phyloP scores from a whole-genome alignment of 2,888 invertebrate species.

The Oscheius sp. region DNA sequence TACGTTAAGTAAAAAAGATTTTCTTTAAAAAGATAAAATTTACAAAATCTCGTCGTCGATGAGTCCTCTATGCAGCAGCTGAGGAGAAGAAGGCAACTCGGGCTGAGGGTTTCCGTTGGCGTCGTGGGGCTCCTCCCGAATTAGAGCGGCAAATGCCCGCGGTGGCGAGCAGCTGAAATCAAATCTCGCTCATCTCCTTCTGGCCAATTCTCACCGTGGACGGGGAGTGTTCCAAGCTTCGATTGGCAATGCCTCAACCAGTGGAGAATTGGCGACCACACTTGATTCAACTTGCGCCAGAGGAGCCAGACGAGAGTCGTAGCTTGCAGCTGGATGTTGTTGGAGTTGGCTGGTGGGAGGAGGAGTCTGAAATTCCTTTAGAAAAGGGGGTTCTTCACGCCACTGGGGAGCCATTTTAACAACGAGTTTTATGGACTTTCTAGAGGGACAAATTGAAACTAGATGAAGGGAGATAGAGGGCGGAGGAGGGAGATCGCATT shows the following conservation, averaged over 20 bases:
- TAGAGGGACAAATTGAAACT: background rate
- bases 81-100: constrained; percentile 6
- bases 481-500: background rate
- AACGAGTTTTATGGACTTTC: too few species aligned
- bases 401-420: background rate
- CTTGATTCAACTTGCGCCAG: constrained; percentile 62
- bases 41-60: constrained; percentile 62
- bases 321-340: background rate
- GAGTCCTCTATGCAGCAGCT: constrained; percentile 38
- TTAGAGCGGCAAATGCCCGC: constrained; percentile 12
- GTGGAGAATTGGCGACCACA: constrained; percentile 62
- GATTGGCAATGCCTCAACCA: constrained; percentile 61
- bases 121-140: constrained; percentile 24
- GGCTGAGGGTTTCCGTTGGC: constrained; percentile 25
- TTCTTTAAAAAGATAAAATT: too few species aligned
- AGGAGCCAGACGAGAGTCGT: constrained; percentile 43
- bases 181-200: constrained; percentile 2
- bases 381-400: background rate
- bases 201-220: constrained; percentile 17
- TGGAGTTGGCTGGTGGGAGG: background rate
- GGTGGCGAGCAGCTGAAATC: constrained; percentile 20
- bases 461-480: background rate
- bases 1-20: too few species aligned
- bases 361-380: constrained; percentile 18
- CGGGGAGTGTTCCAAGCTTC: constrained; percentile 25